A percentile compares a stretch with the other conserved stretches of the same genome.
These are phyloP conservation scores for Tachypleus tridentatus DNA, from an alignment of 1,140 invertebrate species.

Conservation along the genomic window DNA sequence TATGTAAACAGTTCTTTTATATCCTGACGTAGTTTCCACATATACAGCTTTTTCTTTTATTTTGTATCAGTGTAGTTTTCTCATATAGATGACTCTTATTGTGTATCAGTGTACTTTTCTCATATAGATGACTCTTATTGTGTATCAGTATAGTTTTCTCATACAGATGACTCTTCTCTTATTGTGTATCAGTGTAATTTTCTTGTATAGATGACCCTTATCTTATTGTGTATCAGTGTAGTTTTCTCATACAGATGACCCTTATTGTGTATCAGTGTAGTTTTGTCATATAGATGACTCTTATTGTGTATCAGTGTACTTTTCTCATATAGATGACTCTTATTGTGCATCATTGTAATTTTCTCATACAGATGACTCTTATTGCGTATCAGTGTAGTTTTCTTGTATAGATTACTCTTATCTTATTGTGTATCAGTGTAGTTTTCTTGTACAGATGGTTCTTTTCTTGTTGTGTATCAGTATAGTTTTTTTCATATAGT, in stretches of 20 bases:
- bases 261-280: conserved; percentile 33
- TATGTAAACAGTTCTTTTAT: too few species aligned
- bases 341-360: conserved; percentile 39
- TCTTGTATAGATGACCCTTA: conserved; percentile 45
- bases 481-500: conserved; percentile 61
- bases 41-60: background rate
- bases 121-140: conserved; percentile 40
- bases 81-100: conserved; percentile 44
- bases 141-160: conserved; percentile 47
- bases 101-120: conserved; percentile 48
- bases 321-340: conserved; percentile 52
- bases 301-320: conserved; percentile 34
- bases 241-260: conserved; percentile 56
- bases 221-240: conserved; percentile 28
- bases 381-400: conserved; percentile 43
- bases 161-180: conserved; percentile 41
- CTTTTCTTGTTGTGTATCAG: conserved; percentile 3
- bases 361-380: conserved; percentile 48
- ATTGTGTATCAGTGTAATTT: conserved; percentile 43
- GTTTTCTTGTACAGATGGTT: conserved; percentile 44
- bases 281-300: conserved; percentile 52
- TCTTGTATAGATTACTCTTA: conserved; percentile 46
- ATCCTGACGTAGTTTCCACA: too few species aligned
- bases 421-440: too few species aligned
- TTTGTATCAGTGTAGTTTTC: conserved; percentile 44